These are phyloP conservation scores for Heliconius ethilla DNA, from an alignment of 2,888 invertebrate species.

Conservation along the genomic window DNA sequence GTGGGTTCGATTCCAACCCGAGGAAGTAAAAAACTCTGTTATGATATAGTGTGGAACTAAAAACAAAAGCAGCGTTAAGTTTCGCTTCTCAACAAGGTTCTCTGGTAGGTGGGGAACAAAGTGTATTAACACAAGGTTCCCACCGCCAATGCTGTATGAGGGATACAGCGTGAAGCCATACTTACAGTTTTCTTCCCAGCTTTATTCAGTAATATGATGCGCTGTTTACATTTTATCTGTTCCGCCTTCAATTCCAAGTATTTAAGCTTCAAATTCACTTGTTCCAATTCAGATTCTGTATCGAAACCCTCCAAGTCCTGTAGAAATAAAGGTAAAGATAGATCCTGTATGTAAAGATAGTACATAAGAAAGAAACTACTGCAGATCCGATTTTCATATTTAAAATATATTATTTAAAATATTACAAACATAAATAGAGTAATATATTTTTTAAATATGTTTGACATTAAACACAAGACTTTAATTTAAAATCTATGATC, in stretches of 20 bases:
- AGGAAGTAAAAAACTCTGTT: too few species aligned
- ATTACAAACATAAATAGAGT: too few species aligned
- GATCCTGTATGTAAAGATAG: not conserved
- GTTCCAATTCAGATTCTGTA: conserved; percentile 57
- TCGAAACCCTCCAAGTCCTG: conserved; percentile 56
- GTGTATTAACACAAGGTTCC: not conserved
- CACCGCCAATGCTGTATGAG: too few species aligned
- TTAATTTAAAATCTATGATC: too few species aligned
- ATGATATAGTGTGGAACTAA: too few species aligned
- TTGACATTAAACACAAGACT: too few species aligned
- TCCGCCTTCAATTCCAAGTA: conserved; percentile 63
- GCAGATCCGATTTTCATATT: too few species aligned
- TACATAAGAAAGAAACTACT: not conserved
- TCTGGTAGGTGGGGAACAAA: not conserved
- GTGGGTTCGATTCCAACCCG: too few species aligned
- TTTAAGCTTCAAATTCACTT: conserved; percentile 61
- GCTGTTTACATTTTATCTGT: conserved; percentile 59
- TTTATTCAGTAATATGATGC: conserved; percentile 59
- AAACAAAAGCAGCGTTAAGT: not conserved
- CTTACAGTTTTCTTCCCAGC: conserved; percentile 58
- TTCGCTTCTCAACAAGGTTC: not conserved
- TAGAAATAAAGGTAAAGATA: not conserved
- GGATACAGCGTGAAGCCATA: not conserved
- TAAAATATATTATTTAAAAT: too few species aligned
- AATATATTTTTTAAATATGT: too few species aligned